These are phyloP conservation scores for Octomys mimax DNA, from an alignment of 2,797 vertebrate genomes.

Conservation along the genomic window DNA sequence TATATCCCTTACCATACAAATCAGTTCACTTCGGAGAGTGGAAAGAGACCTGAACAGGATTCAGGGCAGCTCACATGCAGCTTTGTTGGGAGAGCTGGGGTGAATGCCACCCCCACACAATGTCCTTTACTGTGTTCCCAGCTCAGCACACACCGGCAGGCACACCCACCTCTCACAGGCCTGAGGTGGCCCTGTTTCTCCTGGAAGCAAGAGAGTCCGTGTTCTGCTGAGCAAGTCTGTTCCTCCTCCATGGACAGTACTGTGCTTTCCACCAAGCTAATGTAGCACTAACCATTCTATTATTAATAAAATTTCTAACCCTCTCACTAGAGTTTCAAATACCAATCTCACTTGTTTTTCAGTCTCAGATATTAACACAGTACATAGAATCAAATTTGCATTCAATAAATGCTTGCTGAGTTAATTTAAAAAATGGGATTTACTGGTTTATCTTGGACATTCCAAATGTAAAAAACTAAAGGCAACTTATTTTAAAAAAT, in stretches of 20 bases:
- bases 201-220: not conserved
- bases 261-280: not conserved
- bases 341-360: slow-evolving; percentile 11
- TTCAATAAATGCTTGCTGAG: slow-evolving; percentile 43
- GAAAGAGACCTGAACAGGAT: not conserved
- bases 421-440: slow-evolving; percentile 45
- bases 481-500: not conserved
- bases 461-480: slow-evolving; percentile 18
- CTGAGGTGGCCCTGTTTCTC: not conserved
- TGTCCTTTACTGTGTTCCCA: not conserved
- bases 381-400: not conserved
- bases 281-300: not conserved
- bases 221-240: not conserved
- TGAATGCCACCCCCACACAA: too few relatives aligned
- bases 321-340: not conserved
- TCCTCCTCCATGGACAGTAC: not conserved
- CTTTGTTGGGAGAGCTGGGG: not conserved
- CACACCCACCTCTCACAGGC: not conserved
- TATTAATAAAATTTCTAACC: not conserved
- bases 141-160: not conserved
- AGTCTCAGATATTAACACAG: not conserved
- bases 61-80: not conserved
- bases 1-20: not conserved
- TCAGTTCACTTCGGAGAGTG: not conserved
- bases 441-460: slow-evolving; percentile 51